phyloP scores from a whole-genome alignment of 1,140 invertebrate species.

The Nephila pilipes region DNA sequence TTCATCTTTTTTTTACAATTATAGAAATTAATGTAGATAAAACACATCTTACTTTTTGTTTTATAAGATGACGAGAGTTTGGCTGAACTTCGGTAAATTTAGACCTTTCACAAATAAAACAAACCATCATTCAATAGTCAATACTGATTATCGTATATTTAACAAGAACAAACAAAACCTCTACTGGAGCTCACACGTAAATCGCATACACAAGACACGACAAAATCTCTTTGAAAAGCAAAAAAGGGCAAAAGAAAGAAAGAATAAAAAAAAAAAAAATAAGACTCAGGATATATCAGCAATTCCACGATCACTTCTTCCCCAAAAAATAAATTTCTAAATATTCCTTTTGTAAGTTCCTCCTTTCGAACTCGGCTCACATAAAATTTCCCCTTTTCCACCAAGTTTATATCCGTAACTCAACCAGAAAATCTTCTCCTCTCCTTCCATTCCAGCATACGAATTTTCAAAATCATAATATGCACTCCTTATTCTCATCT shows the following conservation, averaged over 20 bases:
- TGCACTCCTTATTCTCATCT: neutral
- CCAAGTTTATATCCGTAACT: constrained; percentile 42
- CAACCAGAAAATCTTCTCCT: constrained; percentile 22
- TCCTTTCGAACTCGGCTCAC: neutral
- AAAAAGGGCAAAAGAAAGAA: neutral
- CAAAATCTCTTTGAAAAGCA: neutral
- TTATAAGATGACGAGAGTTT: too few species aligned
- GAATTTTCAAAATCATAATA: constrained; percentile 47
- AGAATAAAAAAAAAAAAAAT: neutral
- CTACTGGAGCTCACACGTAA: neutral
- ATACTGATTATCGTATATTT: neutral
- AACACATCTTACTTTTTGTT: too few species aligned
- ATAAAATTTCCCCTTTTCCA: constrained; percentile 12
- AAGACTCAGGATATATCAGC: neutral
- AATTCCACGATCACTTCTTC: neutral
- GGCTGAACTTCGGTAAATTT: too few species aligned
- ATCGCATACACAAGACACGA: neutral
- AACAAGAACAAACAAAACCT: neutral
- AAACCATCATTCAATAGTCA: neutral
- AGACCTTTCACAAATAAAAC: too few species aligned
- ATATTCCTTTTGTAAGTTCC: constrained; percentile 15
- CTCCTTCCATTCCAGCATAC: neutral
- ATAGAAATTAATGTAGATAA: too few species aligned
- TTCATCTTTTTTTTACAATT: too few species aligned
- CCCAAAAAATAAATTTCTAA: neutral